A percentile compares a stretch with the other conserved stretches of the same genome.
These are phyloP conservation scores for Anser cygnoides DNA, from an alignment of 2,113 vertebrate species.

Conservation along the genomic window DNA sequence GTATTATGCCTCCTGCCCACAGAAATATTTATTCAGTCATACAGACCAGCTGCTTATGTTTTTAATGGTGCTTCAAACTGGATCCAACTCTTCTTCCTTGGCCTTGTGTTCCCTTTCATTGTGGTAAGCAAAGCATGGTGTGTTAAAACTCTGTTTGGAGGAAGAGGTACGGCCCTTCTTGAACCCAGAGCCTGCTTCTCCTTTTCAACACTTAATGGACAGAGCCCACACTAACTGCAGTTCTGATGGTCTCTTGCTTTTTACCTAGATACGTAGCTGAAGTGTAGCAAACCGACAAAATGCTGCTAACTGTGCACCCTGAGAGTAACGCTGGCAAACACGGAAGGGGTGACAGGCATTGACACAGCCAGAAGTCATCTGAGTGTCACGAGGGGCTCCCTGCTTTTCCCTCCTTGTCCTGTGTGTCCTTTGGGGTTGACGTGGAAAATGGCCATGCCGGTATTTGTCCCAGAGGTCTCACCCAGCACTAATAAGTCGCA, in stretches of 20 bases:
- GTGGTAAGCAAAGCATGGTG: slow-evolving; percentile 72
- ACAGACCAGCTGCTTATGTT: slow-evolving; percentile 78
- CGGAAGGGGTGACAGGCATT: neutral
- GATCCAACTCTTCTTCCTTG: slow-evolving; percentile 79
- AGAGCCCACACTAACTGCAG: neutral
- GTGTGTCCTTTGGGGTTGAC: neutral
- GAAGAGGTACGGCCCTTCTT: neutral
- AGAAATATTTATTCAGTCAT: slow-evolving; percentile 82
- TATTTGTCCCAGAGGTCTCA: neutral
- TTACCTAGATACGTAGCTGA: neutral
- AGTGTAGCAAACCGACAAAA: neutral
- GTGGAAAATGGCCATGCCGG: neutral
- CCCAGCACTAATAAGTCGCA: neutral
- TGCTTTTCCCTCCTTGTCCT: neutral
- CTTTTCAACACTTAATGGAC: neutral
- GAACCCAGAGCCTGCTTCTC: neutral
- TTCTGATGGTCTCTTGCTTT: neutral
- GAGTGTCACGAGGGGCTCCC: neutral
- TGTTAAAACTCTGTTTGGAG: neutral
- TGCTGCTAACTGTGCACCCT: neutral
- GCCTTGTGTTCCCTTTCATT: slow-evolving; percentile 82
- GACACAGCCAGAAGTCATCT: neutral
- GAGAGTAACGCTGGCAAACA: neutral
- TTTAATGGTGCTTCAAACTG: slow-evolving; percentile 76
- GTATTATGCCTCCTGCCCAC: slow-evolving; percentile 72